These are phyloP conservation scores for Drosophila azteca DNA, from an alignment of 1,140 invertebrate genomes.

Conservation along the genomic window DNA sequence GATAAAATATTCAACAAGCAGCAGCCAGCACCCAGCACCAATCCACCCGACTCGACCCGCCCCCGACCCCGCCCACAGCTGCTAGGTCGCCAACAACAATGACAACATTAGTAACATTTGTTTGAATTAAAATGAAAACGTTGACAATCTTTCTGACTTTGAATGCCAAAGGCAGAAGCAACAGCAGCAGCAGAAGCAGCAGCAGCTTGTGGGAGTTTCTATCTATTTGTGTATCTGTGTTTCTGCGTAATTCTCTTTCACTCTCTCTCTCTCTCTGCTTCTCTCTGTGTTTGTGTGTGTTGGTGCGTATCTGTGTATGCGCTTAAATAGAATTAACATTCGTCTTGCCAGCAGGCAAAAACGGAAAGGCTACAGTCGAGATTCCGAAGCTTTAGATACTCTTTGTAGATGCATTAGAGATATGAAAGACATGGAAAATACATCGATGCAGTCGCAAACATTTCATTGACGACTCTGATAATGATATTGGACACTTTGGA, in stretches of 20 bases:
- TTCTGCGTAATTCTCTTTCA: too few species aligned
- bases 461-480: too few species aligned
- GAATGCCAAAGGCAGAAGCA: slow-evolving; percentile 61
- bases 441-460: too few species aligned
- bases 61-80: neutral
- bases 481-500: too few species aligned
- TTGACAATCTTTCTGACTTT: slow-evolving; percentile 80
- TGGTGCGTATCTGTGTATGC: slow-evolving; percentile 31
- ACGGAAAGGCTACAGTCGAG: too few species aligned
- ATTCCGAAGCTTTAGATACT: too few species aligned
- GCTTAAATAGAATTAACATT: slow-evolving; percentile 82
- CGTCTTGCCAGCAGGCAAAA: slow-evolving; percentile 61
- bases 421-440: too few species aligned
- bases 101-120: slow-evolving; percentile 82
- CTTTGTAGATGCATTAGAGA: too few species aligned
- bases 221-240: too few species aligned
- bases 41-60: too few species aligned
- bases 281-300: neutral
- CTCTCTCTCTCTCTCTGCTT: neutral
- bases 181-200: slow-evolving; percentile 26
- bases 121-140: slow-evolving; percentile 83
- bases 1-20: slow-evolving; percentile 77
- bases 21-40: too few species aligned
- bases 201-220: slow-evolving; percentile 51
- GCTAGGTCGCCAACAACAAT: slow-evolving; percentile 61